Evolutionary conservation across 2,797 vertebrate genomes (phyloP).

Genomic region (Gadopsis bispinosus): DNA sequence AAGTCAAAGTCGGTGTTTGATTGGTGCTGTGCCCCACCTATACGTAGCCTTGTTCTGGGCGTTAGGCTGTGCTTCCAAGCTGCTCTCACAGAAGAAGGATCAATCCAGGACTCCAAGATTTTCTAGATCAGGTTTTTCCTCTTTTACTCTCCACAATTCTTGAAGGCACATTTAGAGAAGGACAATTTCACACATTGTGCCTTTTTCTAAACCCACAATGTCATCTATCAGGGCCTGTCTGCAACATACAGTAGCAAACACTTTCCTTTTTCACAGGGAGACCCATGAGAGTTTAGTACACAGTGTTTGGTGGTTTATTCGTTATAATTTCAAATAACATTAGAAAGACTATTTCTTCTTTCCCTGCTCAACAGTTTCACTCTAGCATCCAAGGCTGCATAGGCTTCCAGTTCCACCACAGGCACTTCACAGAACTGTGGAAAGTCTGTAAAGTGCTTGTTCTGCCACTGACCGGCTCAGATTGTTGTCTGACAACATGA

Average conservation of each 20-base stretch:
- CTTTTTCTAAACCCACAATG: constrained; percentile 24
- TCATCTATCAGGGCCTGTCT: constrained; percentile 18
- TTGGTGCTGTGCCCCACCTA: background rate
- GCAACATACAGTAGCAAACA: constrained; percentile 34
- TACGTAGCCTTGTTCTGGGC: background rate
- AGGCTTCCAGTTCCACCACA: constrained; percentile 31
- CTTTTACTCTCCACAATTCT: constrained; percentile 34
- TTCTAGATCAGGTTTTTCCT: constrained; percentile 52
- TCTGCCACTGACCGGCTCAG: no score
- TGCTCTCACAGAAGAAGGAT: constrained; percentile 55
- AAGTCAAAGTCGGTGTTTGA: constrained; percentile 34
- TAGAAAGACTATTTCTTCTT: constrained; percentile 17
- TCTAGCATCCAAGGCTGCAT: constrained; percentile 16
- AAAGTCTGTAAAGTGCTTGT: background rate
- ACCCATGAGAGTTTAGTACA: constrained; percentile 18
- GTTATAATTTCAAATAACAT: constrained; percentile 38
- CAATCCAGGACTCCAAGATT: constrained; percentile 66
- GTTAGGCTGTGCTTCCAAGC: constrained; percentile 43
- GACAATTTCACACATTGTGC: constrained; percentile 51
- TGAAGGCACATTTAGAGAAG: constrained; percentile 49
- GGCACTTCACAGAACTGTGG: constrained; percentile 4
- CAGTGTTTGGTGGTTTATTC: constrained; percentile 34
- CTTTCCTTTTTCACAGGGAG: constrained; percentile 50
- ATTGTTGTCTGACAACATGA: no score
- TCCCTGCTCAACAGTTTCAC: constrained; percentile 11